Percentiles rank a stretch among this genome's conserved stretches.
Conservation (phyloP, 2,797 vertebrate species). For the Steatocranus sp. region DNA sequence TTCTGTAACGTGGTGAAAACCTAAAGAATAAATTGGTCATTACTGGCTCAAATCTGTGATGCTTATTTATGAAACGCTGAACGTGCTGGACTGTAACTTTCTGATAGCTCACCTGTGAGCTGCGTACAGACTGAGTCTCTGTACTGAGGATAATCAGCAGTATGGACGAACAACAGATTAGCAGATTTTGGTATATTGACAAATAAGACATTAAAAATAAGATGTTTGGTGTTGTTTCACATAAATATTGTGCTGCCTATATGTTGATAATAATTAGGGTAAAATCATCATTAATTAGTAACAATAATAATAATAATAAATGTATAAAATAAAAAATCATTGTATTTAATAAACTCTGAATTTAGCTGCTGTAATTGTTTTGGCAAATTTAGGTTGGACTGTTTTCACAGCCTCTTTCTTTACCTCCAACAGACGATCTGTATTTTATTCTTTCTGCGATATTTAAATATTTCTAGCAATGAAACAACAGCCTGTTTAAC, state of each 20-base stretch:
- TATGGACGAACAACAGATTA: background rate
- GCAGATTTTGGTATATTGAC: background rate
- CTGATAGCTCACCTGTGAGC: background rate
- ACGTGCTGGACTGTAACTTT: background rate
- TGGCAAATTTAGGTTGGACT: rapidly evolving
- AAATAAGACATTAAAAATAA: background rate
- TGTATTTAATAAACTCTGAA: background rate
- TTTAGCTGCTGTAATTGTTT: background rate
- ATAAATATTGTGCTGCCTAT: background rate
- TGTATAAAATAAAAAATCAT: background rate
- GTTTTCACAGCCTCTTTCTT: background rate
- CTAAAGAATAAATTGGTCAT: background rate
- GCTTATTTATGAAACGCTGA: background rate
- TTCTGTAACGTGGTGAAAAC: rapidly evolving
- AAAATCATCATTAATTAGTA: background rate
- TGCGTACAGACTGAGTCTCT: background rate
- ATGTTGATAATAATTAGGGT: background rate
- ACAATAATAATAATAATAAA: background rate
- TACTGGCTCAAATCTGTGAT: background rate
- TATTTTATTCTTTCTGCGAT: background rate
- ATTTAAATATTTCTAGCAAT: background rate
- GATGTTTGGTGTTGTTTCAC: background rate
- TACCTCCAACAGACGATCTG: background rate
- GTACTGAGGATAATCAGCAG: background rate
- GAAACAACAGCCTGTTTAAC: background rate